These are phyloP conservation scores for Trichogramma pretiosum DNA, from an alignment of 1,140 invertebrate species.

Conservation along the genomic window DNA sequence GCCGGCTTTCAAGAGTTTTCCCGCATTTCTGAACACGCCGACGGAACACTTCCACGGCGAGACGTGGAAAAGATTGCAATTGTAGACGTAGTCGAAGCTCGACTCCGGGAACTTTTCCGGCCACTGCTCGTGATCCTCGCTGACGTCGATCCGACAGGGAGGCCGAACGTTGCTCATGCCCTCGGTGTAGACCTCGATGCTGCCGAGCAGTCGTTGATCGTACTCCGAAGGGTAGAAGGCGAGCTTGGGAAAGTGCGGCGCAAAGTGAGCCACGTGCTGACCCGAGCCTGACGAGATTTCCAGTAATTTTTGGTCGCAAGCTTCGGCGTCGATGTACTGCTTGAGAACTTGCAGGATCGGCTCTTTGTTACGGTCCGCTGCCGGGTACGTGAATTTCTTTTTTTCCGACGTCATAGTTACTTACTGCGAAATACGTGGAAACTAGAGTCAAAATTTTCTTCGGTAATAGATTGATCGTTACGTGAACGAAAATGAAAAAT, in stretches of 20 bases:
- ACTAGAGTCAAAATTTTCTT: not conserved
- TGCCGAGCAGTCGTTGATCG: constrained; percentile 53
- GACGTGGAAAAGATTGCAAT: constrained; percentile 83
- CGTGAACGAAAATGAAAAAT: too few relatives aligned
- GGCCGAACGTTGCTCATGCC: constrained; percentile 57
- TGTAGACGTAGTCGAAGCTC: constrained; percentile 68
- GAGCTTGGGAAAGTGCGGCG: constrained; percentile 59
- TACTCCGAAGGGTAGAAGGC: constrained; percentile 72
- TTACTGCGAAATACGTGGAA: not conserved
- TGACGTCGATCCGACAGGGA: constrained; percentile 61
- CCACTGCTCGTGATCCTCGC: constrained; percentile 48
- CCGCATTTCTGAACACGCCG: constrained; percentile 64
- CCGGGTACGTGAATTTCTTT: constrained; percentile 44
- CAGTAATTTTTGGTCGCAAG: constrained; percentile 47
- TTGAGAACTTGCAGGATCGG: constrained; percentile 65
- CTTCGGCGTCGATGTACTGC: constrained; percentile 45
- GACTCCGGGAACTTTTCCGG: constrained; percentile 40
- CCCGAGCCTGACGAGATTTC: constrained; percentile 81
- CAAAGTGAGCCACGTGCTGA: constrained; percentile 72
- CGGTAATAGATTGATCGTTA: too few relatives aligned
- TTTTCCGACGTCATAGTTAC: not conserved
- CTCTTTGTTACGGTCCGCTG: constrained; percentile 72
- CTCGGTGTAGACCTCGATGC: constrained; percentile 59
- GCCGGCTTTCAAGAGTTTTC: constrained; percentile 54
- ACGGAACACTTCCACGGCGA: constrained; percentile 52